Evolutionary conservation across 2,797 vertebrate genomes (phyloP), one percentile per base, ranked within the genome.

Genomic region (Anableps anableps): DNA sequence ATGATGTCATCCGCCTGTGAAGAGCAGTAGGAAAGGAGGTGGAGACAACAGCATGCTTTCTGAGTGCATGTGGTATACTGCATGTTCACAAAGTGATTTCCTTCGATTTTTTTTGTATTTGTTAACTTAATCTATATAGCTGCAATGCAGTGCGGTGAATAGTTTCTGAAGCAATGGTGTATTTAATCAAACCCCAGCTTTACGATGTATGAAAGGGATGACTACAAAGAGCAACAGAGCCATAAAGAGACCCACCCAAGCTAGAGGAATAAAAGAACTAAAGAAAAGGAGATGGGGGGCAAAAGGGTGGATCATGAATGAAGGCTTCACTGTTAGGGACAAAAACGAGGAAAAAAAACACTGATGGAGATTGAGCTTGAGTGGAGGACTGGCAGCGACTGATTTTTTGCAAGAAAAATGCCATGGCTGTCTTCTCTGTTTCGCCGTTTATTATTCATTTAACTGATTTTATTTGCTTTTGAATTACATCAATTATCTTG

Each of bases 1-100:
- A 0, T 94, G 94, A 96, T 74, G 94, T 95, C 94, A 95, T 66
- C 77, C 68, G 73, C 17, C 72, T 23, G 76, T 73, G 88, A 9
- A 51, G 48, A 70, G 31, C 58, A 62, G 74, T 84, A 34, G 62
- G 80, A 4, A 50, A 55, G 68, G 53, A 45, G 38, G 41, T 53
- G 47, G 71, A 87, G 53, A 73, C 31, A 70, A 36, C 60, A 26
- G 26, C 45, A 45, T 21, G 55, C 26, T 71, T 14, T 45, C 14
- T 29, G 41, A 47, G 7, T 58, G 14, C 58, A 60, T 60, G 58
- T 60, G 58, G 2, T n/a, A 8, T 5, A 3, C 66, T 47, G 64
- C 72, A 34, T 77, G 68, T 78, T 43, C 50, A 34, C 48, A 50
- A 26, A 51, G 70, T 70, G 14, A 23, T 51, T 77, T 5, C 16